Evolutionary conservation across 1,140 invertebrate genomes (phyloP).

Genomic region (Macrotrachela quadricornifera): DNA sequence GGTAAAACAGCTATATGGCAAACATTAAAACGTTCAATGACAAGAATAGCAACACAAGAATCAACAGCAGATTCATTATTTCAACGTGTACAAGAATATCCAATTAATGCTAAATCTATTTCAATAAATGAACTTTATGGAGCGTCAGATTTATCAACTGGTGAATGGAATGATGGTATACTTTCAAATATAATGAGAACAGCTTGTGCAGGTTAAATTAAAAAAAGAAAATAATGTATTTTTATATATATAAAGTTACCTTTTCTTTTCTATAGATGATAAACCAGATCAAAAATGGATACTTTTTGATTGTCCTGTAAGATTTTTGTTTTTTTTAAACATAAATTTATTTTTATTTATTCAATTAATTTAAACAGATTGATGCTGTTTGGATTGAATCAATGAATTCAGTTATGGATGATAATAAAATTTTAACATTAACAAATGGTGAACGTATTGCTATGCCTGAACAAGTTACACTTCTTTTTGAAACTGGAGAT

Average conservation of each 20-base stretch:
- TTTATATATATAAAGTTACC: slow-evolving; percentile 31
- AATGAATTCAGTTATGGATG: slow-evolving; percentile 77
- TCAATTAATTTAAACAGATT: slow-evolving; percentile 46
- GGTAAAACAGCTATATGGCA: slow-evolving; percentile 27
- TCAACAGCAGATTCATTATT: slow-evolving; percentile 21
- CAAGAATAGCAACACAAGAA: neutral
- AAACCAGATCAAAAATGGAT: slow-evolving; percentile 60
- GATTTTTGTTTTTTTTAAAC: no score
- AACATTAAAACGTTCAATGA: slow-evolving; percentile 20
- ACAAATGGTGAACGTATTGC: slow-evolving; percentile 65
- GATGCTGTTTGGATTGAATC: slow-evolving; percentile 75
- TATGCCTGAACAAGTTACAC: slow-evolving; percentile 53
- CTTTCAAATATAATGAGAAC: slow-evolving; percentile 58
- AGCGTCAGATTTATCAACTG: slow-evolving; percentile 55
- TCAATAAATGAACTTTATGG: slow-evolving; percentile 59
- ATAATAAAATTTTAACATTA: slow-evolving; percentile 62
- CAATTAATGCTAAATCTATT: slow-evolving; percentile 59
- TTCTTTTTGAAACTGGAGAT: slow-evolving; percentile 60
- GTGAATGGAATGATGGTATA: slow-evolving; percentile 64
- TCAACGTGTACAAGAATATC: slow-evolving; percentile 10
- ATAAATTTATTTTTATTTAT: no score
- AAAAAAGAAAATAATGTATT: no score
- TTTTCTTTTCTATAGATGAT: slow-evolving; percentile 56
- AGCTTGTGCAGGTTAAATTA: slow-evolving; percentile 36
- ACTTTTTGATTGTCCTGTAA: slow-evolving; percentile 59